Base-by-base conservation (phyloP, 2,113 vertebrate species). In the Mormoops blainvillei region DNA sequence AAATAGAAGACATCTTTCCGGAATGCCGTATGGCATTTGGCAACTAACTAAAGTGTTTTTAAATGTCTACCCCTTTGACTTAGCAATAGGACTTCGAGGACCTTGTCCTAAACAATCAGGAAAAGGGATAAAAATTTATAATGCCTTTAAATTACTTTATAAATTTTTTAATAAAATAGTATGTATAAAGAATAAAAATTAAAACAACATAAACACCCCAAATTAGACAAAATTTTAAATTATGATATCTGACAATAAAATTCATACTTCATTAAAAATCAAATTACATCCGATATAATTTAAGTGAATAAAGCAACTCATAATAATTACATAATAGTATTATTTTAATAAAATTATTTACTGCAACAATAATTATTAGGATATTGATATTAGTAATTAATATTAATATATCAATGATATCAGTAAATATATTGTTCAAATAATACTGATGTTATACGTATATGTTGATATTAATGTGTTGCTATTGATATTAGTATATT, bases 321-420 rank as follows among this genome's bases (percentile, higher is more conserved):
- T 11, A 67, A 76, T 71, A 82, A 50, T 43, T 56, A 45, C 48
- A 4, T 31, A 68, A 63, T 48, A 81, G 36, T 41, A 80, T 28
- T 67, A 65, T 94, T 89, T 90, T 80, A 94, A 85, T 89, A 85
- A 84, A 89, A 36, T 56, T 45, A 89, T 19, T 74, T 73, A 76
- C 68, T 68, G 8, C 7, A 68, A 77, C 22, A 56, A 56, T 41
- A 36, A 22, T 26, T 68, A 87, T 73, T 36, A 58, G 43, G 28
- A 85, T 50, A 82, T 31, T 88, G 9, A 26, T 58, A 84, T 70
- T 36, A 68, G 54, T 48, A 48, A 31, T 54, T 73, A 48, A 86
- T 77, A 85, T 80, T 78, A 65, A 65, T 33, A 22, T 78, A 87
- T 33, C 19, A 71, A 26, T 54, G 36, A 1, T 67, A 76, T 56